Evolutionary conservation across 1,140 invertebrate genomes (phyloP).

Genomic region (Leptinotarsa undecemlineata): DNA sequence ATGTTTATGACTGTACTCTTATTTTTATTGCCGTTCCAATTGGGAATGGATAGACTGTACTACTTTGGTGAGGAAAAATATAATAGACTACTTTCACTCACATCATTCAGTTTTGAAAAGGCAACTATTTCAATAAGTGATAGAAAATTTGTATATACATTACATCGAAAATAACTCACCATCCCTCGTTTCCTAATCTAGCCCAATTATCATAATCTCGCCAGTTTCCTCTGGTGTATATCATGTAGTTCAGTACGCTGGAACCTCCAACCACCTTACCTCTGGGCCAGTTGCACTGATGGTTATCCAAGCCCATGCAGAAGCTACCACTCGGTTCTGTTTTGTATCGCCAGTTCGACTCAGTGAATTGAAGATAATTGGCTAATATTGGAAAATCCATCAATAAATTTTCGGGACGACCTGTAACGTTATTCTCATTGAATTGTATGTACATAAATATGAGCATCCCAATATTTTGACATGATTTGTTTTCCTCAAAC

Average conservation of each 20-base stretch:
- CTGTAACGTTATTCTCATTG: conserved; percentile 43
- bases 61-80: too few relatives aligned
- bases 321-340: conserved; percentile 61
- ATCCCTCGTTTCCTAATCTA: conserved; percentile 72
- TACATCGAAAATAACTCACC: conserved; percentile 55
- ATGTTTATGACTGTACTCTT: too few relatives aligned
- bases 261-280: conserved; percentile 84
- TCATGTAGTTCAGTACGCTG: conserved; percentile 88
- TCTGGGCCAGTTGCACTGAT: conserved; percentile 70
- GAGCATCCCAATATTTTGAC: too few relatives aligned
- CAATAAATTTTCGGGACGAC: conserved; percentile 58
- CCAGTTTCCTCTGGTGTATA: conserved; percentile 80
- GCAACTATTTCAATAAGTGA: too few relatives aligned
- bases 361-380: conserved; percentile 65
- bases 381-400: conserved; percentile 72
- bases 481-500: too few relatives aligned
- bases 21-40: too few relatives aligned
- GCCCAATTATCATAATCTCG: conserved; percentile 81
- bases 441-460: too few relatives aligned
- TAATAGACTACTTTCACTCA: too few relatives aligned
- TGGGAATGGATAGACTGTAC: too few relatives aligned
- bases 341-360: conserved; percentile 64
- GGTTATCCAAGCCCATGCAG: conserved; percentile 57
- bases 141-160: too few relatives aligned
- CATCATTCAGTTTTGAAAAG: too few relatives aligned